phyloP scores from a whole-genome alignment of 2,113 vertebrate genomes.

The Ceyx melanurus region DNA sequence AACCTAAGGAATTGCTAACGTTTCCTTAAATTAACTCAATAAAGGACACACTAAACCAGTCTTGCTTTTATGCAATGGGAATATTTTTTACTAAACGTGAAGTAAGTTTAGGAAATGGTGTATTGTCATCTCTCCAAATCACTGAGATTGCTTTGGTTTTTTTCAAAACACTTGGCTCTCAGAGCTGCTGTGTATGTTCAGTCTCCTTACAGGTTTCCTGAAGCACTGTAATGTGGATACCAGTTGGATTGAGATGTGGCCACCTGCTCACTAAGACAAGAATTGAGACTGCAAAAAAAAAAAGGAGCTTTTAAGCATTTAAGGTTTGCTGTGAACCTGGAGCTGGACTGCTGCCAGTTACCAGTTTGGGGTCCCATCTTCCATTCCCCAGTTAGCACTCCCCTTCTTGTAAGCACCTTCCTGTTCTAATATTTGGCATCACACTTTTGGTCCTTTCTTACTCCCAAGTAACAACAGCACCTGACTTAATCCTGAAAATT shows the following conservation, averaged over 20 bases:
- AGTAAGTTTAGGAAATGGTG: background rate
- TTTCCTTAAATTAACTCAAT: constrained; percentile 49
- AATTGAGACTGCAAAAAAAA: background rate
- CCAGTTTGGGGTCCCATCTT: background rate
- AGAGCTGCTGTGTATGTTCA: background rate
- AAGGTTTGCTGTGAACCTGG: background rate
- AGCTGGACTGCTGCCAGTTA: background rate
- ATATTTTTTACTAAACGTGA: background rate
- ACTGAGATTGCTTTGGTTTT: background rate
- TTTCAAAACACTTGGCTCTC: background rate
- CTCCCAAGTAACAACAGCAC: background rate
- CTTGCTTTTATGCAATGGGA: background rate
- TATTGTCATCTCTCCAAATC: background rate
- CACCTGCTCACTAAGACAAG: background rate
- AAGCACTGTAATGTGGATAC: background rate
- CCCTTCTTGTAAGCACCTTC: background rate
- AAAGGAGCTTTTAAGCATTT: background rate
- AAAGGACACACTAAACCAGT: background rate
- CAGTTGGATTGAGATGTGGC: background rate
- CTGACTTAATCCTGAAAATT: background rate
- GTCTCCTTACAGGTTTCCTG: background rate
- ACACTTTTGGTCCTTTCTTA: background rate
- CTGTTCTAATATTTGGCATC: background rate
- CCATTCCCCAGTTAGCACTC: background rate
- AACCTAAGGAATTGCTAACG: background rate